These are phyloP conservation scores for Trididemnum clinides DNA, from an alignment of 23 tunicate species.

Conservation along the genomic window DNA sequence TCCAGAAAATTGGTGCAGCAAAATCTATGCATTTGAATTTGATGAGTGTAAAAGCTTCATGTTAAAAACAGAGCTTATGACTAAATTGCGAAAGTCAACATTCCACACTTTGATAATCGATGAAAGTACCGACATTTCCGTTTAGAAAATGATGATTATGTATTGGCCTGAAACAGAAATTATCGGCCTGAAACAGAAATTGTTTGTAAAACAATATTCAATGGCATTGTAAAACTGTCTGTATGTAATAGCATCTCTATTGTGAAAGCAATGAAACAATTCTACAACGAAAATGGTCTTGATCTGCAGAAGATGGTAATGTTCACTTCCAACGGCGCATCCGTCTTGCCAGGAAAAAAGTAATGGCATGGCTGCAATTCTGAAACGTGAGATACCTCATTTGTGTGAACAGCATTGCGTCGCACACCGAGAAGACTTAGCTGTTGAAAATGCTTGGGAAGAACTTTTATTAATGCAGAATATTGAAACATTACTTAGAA, in stretches of 20 bases:
- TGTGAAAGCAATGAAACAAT: background rate
- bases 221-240: slow-evolving; percentile 18
- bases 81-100: slow-evolving; percentile 18
- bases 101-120: slow-evolving; percentile 1
- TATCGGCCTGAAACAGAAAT: background rate
- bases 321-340: slow-evolving; percentile 19
- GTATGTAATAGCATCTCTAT: slow-evolving; percentile 23
- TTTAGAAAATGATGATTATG: background rate
- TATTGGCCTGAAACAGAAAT: no score
- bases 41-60: slow-evolving; percentile 4
- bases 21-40: slow-evolving; percentile 23
- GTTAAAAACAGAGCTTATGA: slow-evolving; percentile 1
- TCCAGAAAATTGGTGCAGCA: slow-evolving; percentile 25
- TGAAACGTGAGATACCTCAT: no score
- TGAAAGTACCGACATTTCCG: slow-evolving; percentile 1
- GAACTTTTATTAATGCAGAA: no score
- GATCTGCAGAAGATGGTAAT: slow-evolving; percentile 30
- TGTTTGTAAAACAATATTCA: background rate
- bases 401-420: no score
- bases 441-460: no score
- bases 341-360: slow-evolving; percentile 6
- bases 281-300: slow-evolving; percentile 3
- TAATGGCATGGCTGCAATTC: no score
- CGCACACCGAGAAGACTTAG: no score
- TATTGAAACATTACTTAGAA: no score